phyloP scores from a whole-genome alignment of 2,797 vertebrate genomes.

The Chrosomus eos region DNA sequence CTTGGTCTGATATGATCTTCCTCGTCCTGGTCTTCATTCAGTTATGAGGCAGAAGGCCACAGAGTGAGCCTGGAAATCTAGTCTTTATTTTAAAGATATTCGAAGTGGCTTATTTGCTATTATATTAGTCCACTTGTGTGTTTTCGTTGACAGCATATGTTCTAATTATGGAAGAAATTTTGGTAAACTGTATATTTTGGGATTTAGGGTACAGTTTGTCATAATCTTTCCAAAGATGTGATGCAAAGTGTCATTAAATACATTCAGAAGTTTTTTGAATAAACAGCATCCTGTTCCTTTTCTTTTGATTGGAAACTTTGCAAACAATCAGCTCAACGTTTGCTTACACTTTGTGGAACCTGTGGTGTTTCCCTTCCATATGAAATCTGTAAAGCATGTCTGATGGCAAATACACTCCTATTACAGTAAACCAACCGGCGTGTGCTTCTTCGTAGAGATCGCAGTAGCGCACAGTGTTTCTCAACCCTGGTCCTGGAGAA shows the following conservation, averaged over 20 bases:
- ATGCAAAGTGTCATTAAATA: neutral
- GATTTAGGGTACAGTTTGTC: neutral
- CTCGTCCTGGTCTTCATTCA: constrained; percentile 40
- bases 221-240: neutral
- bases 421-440: neutral
- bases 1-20: constrained; percentile 26
- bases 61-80: constrained; percentile 9
- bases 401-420: constrained; percentile 1
- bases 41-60: constrained; percentile 18
- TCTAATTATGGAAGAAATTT: neutral
- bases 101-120: neutral
- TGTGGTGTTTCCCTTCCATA: neutral
- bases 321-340: neutral
- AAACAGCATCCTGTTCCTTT: neutral
- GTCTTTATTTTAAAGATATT: constrained; percentile 41
- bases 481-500: neutral
- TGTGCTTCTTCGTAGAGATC: neutral
- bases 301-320: neutral
- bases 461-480: neutral
- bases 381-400: neutral
- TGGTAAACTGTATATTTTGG: neutral
- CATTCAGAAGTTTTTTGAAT: neutral
- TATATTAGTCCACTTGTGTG: neutral
- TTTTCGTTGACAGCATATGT: constrained; percentile 16
- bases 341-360: neutral